Base-by-base conservation (phyloP, 1,140 invertebrate genomes). In the Chionoecetes opilio region DNA sequence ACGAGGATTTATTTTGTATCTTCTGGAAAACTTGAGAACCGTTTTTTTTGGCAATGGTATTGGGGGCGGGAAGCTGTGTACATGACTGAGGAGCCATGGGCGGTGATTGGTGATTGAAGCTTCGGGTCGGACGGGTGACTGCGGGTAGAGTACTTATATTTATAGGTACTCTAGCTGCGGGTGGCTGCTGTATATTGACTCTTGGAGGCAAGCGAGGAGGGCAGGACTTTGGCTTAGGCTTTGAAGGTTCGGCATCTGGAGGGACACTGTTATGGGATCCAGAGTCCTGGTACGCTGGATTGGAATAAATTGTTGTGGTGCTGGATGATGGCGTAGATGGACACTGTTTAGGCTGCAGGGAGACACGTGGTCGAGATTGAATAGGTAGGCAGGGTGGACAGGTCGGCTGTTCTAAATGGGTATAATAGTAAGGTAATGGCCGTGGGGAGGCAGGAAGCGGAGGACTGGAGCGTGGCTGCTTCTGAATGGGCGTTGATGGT, bases 401-500 rank as follows among this genome's bases (percentile, higher is more conserved):
- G 17, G 53, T 32, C 2, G 46, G 89, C 29, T 91, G 89, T 0
- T 32, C 46, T 31, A 38, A 2, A 11, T 34, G 32, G 29, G 32
- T 75, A 14, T 9, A 14, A 91, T 26, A 21, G 46, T 21, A 32
- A 9, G 29, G 89, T 5, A 26, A 34, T 35, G 92, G 92, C 5
- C 38, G 84, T 9, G 82, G 92, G 11, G 91, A 92, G 21, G 53
- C 75, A 84, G 35, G 91, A 34, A 92, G 63, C 32, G 82, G 35
- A 26, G 92, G 37, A 82, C 37, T 93, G 3, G 82, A 41, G 17
- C 82, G 37, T 26, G 92, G 92, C 35, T 93, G 92, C 11, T 86
- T 37, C 29, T 93, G 82, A 53, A 93, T 93, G 17, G 92, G 92
- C 53, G 82, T 86, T 85, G 92, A 86, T 26, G 82, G 92, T 53